Percentiles rank a stretch among this genome's conserved stretches.
Evolutionary conservation across 2,113 vertebrate species (phyloP).

Genomic region (Rhegmatorhina hoffmannsi): DNA sequence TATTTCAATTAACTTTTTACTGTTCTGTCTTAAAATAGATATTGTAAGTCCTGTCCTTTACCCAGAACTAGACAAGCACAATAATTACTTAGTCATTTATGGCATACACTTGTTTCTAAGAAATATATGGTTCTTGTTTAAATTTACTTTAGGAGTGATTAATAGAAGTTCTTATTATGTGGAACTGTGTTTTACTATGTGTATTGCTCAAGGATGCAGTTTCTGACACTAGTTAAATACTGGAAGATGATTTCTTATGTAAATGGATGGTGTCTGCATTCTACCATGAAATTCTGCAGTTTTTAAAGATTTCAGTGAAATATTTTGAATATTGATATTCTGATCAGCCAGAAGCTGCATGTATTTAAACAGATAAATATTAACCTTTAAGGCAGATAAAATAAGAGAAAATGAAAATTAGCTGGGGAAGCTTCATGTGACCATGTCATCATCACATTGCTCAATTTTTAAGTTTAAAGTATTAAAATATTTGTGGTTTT

Average conservation of each 20-base stretch:
- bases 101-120: not conserved
- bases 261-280: not conserved
- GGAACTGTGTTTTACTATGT: not conserved
- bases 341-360: not conserved
- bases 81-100: constrained; percentile 6
- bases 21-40: not conserved
- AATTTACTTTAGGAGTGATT: not conserved
- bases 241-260: not conserved
- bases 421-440: not conserved
- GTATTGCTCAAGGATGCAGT: not conserved
- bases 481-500: not conserved
- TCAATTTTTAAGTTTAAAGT: not conserved
- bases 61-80: not conserved
- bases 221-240: constrained; percentile 16
- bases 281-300: not conserved
- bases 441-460: too few relatives aligned
- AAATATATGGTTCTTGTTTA: not conserved
- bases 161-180: not conserved
- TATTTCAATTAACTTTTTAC: constrained; percentile 35
- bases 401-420: not conserved
- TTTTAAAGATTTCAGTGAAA: not conserved
- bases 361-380: not conserved
- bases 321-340: not conserved
- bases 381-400: not conserved
- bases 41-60: not conserved